Evolutionary conservation across 2,888 invertebrate genomes (phyloP), one percentile per base, ranked within the genome.

Genomic region (Glaucopsyche alexis): DNA sequence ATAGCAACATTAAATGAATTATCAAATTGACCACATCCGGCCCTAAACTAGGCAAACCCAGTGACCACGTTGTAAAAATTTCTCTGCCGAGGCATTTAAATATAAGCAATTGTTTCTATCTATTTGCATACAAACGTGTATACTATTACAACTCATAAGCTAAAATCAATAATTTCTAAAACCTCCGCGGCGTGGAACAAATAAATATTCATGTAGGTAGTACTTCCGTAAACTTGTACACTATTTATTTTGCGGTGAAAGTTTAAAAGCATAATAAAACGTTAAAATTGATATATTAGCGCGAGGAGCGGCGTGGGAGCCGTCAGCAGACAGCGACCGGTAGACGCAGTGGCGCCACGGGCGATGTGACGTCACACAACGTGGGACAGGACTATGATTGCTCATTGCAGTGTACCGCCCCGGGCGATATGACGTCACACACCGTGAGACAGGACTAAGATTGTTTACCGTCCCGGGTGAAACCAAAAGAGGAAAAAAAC

Each of bases 181-280:
- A 72, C 50, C 76, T 75, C 75, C 42, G 73, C 73, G 42, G 73
- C 55, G 77, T 73, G 78, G 74, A 76, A 78, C 76, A 76, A 76
- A 81, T 79, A 72, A 67, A 72, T 81, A 80, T 82, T 82, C 81
- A 81, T 81, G 80, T 79, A 83, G 80, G 79, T 79, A 60, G 79
- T 79, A 81, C 81, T 82, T 81, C 81, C 81, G 78, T 72, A 84
- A 85, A 81, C 81, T 80, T 76, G 81, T 83, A 77, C 76, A 76
- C 76, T 80, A 82, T 84, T 82, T 83, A 83, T 83, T 81, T 77
- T 80, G 78, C 78, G 82, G 91, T 87, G 91, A 91, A 90, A 91
- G 90, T 90, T 87, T 83, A 80, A 79, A 81, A 80, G 79, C 81
- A 83, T 85, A 50, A 52, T 72, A 67, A 72, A 84, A 83, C 80